These are phyloP conservation scores for Conger conger DNA, from an alignment of 2,113 vertebrate genomes.

Conservation along the genomic window DNA sequence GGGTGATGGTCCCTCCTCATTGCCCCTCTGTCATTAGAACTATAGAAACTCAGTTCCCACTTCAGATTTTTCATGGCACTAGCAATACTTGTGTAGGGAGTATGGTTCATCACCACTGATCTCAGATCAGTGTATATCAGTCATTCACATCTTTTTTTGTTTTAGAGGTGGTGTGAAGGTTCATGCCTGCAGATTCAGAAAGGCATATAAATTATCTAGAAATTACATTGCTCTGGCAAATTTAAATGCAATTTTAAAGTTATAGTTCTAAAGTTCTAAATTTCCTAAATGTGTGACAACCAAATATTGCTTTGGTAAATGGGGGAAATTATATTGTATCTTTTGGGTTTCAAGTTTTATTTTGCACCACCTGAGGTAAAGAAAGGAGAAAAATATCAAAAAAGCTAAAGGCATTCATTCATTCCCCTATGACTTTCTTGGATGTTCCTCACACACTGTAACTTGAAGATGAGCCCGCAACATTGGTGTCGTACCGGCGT, in stretches of 20 bases:
- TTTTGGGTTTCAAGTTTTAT: too few relatives aligned
- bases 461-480: neutral
- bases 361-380: too few relatives aligned
- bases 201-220: neutral
- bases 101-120: neutral
- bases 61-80: neutral
- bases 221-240: neutral
- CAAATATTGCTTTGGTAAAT: too few relatives aligned
- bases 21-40: neutral
- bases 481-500: neutral
- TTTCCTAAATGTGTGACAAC: too few relatives aligned
- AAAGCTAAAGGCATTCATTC: too few relatives aligned
- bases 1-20: neutral
- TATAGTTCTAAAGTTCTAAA: too few relatives aligned
- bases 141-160: neutral
- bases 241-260: too few relatives aligned
- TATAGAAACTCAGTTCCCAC: neutral
- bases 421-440: neutral
- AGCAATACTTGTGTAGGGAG: neutral
- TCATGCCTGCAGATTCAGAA: neutral
- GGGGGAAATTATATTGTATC: too few relatives aligned
- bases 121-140: neutral
- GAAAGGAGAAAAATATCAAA: too few relatives aligned
- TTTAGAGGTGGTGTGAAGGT: neutral
- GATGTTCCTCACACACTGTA: constrained; percentile 10